phyloP scores from a whole-genome alignment of 2,113 vertebrate genomes.

The Cromileptes altivelis region DNA sequence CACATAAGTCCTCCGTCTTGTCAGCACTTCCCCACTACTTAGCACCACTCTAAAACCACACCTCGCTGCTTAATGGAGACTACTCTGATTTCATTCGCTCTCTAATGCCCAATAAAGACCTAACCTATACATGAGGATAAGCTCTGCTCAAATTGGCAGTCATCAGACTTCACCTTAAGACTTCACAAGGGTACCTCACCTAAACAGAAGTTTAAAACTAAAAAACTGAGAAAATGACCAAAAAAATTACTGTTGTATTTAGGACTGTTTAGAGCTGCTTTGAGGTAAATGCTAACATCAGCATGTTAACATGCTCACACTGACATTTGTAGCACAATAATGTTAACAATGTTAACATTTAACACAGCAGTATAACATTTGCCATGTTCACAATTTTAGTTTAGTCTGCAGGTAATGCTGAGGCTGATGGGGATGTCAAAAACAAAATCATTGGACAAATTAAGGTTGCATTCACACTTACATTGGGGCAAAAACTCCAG shows the following conservation, averaged over 20 bases:
- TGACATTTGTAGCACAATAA: not conserved
- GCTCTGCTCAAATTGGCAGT: conserved; percentile 5
- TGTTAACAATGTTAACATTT: too few species aligned
- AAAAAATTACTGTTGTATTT: not conserved
- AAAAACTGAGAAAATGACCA: not conserved
- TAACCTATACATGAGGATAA: conserved; percentile 41
- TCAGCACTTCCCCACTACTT: conserved; percentile 81
- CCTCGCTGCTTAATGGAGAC: conserved; percentile 79
- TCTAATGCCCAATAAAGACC: conserved; percentile 67
- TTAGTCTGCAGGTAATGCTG: not conserved
- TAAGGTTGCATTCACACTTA: too few species aligned
- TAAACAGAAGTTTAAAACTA: not conserved
- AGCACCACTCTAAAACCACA: conserved; percentile 81
- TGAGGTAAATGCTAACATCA: not conserved
- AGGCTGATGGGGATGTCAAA: not conserved
- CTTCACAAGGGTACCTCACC: not conserved
- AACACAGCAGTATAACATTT: too few species aligned
- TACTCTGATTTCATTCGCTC: conserved; percentile 70
- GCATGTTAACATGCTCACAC: not conserved
- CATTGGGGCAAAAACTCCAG: too few species aligned
- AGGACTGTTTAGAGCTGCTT: not conserved
- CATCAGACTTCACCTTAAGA: not conserved
- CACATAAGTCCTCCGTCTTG: conserved; percentile 76
- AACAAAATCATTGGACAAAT: not conserved
- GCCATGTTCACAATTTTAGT: not conserved